Conservation (phyloP, 2,888 invertebrate species). For the Microctonus brassicae region DNA sequence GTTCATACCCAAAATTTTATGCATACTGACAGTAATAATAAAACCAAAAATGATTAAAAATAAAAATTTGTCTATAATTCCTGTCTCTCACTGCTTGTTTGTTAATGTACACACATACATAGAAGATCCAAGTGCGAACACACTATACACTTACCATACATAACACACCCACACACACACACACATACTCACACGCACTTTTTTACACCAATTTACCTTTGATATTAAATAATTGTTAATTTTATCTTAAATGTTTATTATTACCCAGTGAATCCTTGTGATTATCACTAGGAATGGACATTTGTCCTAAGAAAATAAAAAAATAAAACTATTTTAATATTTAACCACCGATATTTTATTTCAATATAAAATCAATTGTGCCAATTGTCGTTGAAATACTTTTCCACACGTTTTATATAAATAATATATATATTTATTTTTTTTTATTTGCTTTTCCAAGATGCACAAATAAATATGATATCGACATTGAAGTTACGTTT, state of each 20-base stretch:
- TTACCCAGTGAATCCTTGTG: neutral
- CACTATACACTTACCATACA: too few relatives aligned
- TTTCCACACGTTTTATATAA: too few relatives aligned
- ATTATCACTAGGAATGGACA: neutral
- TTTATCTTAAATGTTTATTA: neutral
- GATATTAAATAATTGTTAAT: neutral
- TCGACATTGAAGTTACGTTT: neutral
- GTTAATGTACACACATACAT: too few relatives aligned
- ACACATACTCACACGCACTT: too few relatives aligned
- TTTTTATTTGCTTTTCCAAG: too few relatives aligned
- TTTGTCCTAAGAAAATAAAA: neutral
- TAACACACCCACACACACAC: too few relatives aligned
- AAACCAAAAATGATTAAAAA: neutral
- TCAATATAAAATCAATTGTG: too few relatives aligned
- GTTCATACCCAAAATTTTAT: slow-evolving; percentile 63
- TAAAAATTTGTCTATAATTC: neutral
- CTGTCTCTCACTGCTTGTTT: too few relatives aligned
- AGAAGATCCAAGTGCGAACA: too few relatives aligned
- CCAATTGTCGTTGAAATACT: neutral
- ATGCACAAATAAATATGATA: neutral
- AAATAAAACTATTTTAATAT: neutral
- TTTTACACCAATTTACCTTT: neutral
- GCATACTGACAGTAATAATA: slow-evolving; percentile 51
- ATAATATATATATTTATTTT: too few relatives aligned
- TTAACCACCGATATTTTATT: neutral